Evolutionary conservation across 2,113 vertebrate genomes (phyloP), one percentile per base, ranked within the genome.

Genomic region (Trematocara nigrifrons): DNA sequence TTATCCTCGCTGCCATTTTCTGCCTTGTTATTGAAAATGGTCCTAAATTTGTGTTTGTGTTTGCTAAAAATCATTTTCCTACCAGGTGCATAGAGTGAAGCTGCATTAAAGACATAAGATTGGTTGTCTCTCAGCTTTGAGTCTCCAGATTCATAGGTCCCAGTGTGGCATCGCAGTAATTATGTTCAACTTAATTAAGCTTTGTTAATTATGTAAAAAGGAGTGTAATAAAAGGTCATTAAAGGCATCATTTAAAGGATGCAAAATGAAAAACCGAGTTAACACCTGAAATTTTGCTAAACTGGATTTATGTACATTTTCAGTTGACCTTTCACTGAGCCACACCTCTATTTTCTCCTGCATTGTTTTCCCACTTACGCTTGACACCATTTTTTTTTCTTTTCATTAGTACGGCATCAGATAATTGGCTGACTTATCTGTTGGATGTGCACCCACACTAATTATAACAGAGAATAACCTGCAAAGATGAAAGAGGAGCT

Each of bases 111-210:
- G 31, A 56, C 29, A 80, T 35, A 18, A 52, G 54, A 76, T 6
- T 42, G 40, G 8, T 52, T 22, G 56, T 40, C 54, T 53, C 77
- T 87, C 45, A 80, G 79, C 78, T 78, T 53, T 78, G 74, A 52
- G 78, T 87, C 87, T 88, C 87, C 35, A 66, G 77, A 78, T 66
- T 71, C 47, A 11, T 59, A 71, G 56, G 81, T 80, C 87, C 89
- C 88, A 16, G 16, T 81, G 81, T 38, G 86, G 38, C 81, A 35
- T 4, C 1, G 8, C 22, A 52, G 45, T 91, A 92, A 94, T 94
- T 93, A 91, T n/a, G 5, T 79, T 82, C 11, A 76, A 6, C 35
- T 87, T 91, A 94, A 89, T 93, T 91, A 94, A 76, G 31, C 22
- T 47, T 26, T 15, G 26, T 52, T 90, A 71, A 90, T 87, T 86